These are phyloP conservation scores for Zhuqinia jingwanae DNA, from an alignment of 2,888 invertebrate genomes.

Conservation along the genomic window DNA sequence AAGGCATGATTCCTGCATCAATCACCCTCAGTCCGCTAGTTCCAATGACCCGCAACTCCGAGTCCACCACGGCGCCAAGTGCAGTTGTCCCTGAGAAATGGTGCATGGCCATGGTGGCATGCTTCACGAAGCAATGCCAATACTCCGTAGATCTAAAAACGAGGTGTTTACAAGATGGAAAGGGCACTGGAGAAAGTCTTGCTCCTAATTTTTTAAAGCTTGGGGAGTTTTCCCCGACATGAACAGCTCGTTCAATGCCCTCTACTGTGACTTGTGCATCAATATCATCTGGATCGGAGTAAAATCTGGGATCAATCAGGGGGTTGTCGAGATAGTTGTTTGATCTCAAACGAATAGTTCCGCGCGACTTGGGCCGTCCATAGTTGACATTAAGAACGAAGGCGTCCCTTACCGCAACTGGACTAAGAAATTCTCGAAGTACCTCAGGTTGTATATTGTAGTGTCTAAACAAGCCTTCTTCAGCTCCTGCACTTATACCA, in stretches of 20 bases:
- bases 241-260: conserved; percentile 35
- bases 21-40: conserved; percentile 64
- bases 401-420: conserved; percentile 65
- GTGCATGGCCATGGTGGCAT: conserved; percentile 22
- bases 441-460: conserved; percentile 59
- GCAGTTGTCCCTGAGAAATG: conserved; percentile 51
- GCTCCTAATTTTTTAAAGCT: conserved; percentile 51
- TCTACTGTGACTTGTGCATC: conserved; percentile 68
- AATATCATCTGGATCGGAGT: conserved; percentile 46
- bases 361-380: conserved; percentile 66
- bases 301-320: conserved; percentile 73
- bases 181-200: conserved; percentile 20
- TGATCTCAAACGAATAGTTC: conserved; percentile 59
- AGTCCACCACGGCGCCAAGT: conserved; percentile 69
- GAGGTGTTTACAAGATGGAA: conserved; percentile 55
- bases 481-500: conserved; percentile 44
- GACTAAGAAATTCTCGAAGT: conserved; percentile 47
- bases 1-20: conserved; percentile 61
- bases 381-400: conserved; percentile 46
- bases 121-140: conserved; percentile 58
- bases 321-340: conserved; percentile 26
- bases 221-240: conserved; percentile 67
- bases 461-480: too few species aligned
- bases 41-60: conserved; percentile 63
- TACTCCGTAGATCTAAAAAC: conserved; percentile 50